Percentiles rank a stretch among this genome's conserved stretches.
These are phyloP conservation scores for Eurytoma californica DNA, from an alignment of 2,888 invertebrate genomes.

Conservation along the genomic window DNA sequence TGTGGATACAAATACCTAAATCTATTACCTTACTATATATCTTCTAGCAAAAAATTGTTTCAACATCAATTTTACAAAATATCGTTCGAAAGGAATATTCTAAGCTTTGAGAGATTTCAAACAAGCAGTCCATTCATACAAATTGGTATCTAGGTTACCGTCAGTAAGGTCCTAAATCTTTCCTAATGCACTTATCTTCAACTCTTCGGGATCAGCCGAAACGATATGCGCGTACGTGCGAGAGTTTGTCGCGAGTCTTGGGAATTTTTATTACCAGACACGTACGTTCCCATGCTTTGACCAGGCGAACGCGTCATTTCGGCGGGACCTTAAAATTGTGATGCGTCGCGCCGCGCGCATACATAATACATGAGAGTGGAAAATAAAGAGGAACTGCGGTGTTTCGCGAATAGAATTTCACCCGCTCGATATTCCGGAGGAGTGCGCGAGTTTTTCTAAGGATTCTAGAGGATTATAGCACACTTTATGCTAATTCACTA, in stretches of 20 bases:
- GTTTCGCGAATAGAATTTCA: no score
- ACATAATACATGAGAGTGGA: slow-evolving; percentile 5
- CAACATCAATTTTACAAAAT: no score
- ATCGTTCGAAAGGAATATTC: no score
- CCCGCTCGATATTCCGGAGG: no score
- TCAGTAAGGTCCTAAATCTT: neutral
- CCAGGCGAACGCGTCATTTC: neutral
- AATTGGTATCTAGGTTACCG: neutral
- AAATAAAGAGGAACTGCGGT: neutral
- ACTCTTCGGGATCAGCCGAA: slow-evolving; percentile 4
- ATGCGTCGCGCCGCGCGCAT: neutral
- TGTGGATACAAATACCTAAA: no score
- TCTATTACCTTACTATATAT: no score
- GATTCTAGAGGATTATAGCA: neutral
- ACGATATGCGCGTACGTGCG: neutral
- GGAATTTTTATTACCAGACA: slow-evolving; percentile 39
- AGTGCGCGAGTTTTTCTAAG: no score
- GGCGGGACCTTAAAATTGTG: neutral
- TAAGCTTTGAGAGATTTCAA: no score
- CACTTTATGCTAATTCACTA: neutral
- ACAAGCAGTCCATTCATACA: no score
- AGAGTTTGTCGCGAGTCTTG: no score
- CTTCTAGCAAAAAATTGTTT: no score
- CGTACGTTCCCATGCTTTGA: slow-evolving; percentile 29
- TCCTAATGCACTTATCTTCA: neutral